Conservation (phyloP, 2,113 vertebrate species). For the Coracopsis vasa region DNA sequence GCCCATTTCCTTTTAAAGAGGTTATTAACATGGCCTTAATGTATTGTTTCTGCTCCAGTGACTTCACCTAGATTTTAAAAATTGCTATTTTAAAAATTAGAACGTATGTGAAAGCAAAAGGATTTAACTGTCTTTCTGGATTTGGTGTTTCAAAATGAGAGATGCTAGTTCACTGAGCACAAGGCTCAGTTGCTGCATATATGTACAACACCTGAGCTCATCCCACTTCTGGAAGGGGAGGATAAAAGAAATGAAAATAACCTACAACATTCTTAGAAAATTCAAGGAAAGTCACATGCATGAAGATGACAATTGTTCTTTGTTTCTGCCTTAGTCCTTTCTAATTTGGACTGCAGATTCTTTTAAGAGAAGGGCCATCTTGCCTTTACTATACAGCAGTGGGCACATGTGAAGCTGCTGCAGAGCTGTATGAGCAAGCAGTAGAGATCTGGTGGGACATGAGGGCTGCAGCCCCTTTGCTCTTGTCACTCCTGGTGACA, state of each 20-base stretch:
- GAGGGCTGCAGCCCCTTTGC: neutral
- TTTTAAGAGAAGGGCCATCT: neutral
- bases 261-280: neutral
- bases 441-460: accelerated
- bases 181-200: neutral
- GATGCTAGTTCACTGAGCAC: neutral
- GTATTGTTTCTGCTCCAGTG: neutral
- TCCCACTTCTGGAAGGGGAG: neutral
- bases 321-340: neutral
- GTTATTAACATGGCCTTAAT: neutral
- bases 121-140: neutral
- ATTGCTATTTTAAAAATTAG: neutral
- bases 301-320: neutral
- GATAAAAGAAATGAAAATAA: neutral
- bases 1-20: neutral
- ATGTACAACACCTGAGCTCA: neutral
- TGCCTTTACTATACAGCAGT: neutral
- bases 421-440: accelerated
- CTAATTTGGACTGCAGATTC: neutral
- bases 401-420: neutral
- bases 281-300: neutral
- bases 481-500: accelerated
- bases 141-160: neutral
- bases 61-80: neutral
- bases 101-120: neutral